phyloP scores from a whole-genome alignment of 2,113 vertebrate genomes.

The Hippocampus comes region DNA sequence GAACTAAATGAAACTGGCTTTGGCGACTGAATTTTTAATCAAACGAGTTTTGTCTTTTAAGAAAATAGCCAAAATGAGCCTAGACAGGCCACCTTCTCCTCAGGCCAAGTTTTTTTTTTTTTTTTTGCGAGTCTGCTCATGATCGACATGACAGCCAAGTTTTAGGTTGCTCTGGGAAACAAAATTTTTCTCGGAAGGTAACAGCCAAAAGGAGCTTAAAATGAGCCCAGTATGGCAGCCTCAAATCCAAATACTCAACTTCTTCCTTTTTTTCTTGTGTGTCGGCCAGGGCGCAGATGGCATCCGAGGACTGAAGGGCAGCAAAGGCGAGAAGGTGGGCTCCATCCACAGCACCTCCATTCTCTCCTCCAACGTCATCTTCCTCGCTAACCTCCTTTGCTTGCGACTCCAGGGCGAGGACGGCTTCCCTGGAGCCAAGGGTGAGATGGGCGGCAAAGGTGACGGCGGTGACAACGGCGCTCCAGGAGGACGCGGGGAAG shows the following conservation, averaged over 20 bases:
- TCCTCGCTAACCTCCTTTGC: neutral
- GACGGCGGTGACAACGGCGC: slow-evolving; percentile 86
- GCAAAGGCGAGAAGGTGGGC: slow-evolving; percentile 95
- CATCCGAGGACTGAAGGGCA: slow-evolving; percentile 89
- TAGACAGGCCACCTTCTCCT: no score
- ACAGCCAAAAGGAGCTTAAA: neutral
- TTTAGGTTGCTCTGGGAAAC: no score
- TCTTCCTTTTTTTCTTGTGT: slow-evolving; percentile 10
- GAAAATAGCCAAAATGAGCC: no score
- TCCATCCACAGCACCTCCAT: neutral
- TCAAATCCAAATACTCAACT: neutral
- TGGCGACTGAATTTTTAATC: no score
- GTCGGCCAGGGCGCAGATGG: slow-evolving; percentile 88
- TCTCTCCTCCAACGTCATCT: neutral
- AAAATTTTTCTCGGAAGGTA: neutral
- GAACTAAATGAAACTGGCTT: no score
- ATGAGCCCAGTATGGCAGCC: neutral
- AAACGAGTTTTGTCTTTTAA: no score
- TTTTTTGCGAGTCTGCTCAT: neutral
- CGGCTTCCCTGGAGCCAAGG: slow-evolving; percentile 93
- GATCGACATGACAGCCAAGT: no score
- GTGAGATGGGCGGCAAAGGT: slow-evolving; percentile 94
- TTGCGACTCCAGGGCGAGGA: slow-evolving; percentile 84
- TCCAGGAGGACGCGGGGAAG: slow-evolving; percentile 83
- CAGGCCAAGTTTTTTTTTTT: no score